Conservation (phyloP, 2,797 vertebrate species). For the Pterois miles region DNA sequence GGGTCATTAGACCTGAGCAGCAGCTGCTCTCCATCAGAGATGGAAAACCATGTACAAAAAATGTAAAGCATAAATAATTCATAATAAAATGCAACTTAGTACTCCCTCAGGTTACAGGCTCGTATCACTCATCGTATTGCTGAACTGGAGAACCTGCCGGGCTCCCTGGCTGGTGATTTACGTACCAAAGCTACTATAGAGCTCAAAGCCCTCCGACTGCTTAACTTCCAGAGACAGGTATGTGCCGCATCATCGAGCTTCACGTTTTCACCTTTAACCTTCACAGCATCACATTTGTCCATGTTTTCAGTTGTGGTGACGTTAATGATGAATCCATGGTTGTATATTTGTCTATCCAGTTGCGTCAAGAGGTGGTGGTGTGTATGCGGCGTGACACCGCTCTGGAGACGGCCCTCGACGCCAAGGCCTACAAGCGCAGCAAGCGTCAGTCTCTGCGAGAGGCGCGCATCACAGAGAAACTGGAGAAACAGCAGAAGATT, state of each 20-base stretch:
- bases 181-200: conserved; percentile 98
- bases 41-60: too few relatives aligned
- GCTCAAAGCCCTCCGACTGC: conserved; percentile 93
- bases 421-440: conserved; percentile 98
- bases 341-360: conserved; percentile 66
- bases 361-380: conserved; percentile 97
- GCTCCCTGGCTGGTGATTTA: conserved; percentile 94
- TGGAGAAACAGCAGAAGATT: conserved; percentile 99
- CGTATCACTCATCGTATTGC: conserved; percentile 96
- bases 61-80: not conserved
- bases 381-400: conserved; percentile 97
- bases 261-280: not conserved
- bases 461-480: conserved; percentile 96
- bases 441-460: conserved; percentile 95
- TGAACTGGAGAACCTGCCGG: conserved; percentile 95
- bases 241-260: not conserved
- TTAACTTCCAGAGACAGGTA: conserved; percentile 98
- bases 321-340: not conserved
- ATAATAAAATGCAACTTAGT: not conserved
- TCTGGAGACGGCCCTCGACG: conserved; percentile 94
- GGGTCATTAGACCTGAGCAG: too few relatives aligned
- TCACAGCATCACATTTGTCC: too few relatives aligned
- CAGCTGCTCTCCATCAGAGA: too few relatives aligned
- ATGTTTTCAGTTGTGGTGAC: not conserved
- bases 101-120: conserved; percentile 87